Evolutionary conservation across 2,797 vertebrate species (phyloP).

Genomic region (Acrossocheilus wenchowensis): DNA sequence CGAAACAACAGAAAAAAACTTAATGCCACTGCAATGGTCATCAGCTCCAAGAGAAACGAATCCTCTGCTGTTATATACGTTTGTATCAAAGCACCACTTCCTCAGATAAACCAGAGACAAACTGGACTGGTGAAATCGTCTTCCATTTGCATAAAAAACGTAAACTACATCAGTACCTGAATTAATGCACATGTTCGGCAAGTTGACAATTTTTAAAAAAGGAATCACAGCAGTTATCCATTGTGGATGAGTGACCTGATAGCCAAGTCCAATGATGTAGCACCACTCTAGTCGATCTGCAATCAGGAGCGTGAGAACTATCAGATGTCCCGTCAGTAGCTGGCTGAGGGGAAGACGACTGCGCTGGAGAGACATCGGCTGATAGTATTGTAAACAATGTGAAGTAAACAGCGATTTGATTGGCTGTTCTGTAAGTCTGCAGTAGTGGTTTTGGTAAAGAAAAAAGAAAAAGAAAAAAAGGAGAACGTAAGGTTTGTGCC

Average conservation of each 20-base stretch:
- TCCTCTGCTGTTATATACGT: constrained; percentile 77
- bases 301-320: constrained; percentile 59
- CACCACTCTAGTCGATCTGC: constrained; percentile 81
- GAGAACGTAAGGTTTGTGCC: constrained; percentile 55
- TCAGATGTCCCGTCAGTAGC: constrained; percentile 77
- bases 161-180: constrained; percentile 76
- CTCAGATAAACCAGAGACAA: constrained; percentile 76
- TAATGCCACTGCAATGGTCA: constrained; percentile 73
- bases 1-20: constrained; percentile 51
- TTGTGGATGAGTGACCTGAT: constrained; percentile 77
- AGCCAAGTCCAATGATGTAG: constrained; percentile 74
- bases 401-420: constrained; percentile 77
- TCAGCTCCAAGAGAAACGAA: constrained; percentile 76
- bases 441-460: constrained; percentile 73
- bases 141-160: constrained; percentile 80
- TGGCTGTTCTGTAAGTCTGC: constrained; percentile 75
- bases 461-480: not conserved
- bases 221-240: constrained; percentile 81
- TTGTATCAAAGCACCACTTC: constrained; percentile 75
- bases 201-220: constrained; percentile 69
- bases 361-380: constrained; percentile 76
- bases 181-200: constrained; percentile 80
- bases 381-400: constrained; percentile 83
- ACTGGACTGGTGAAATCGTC: constrained; percentile 78
- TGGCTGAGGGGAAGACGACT: constrained; percentile 80